Base-by-base conservation (phyloP, 2,888 invertebrate species). In the Stomorhina lunata region DNA sequence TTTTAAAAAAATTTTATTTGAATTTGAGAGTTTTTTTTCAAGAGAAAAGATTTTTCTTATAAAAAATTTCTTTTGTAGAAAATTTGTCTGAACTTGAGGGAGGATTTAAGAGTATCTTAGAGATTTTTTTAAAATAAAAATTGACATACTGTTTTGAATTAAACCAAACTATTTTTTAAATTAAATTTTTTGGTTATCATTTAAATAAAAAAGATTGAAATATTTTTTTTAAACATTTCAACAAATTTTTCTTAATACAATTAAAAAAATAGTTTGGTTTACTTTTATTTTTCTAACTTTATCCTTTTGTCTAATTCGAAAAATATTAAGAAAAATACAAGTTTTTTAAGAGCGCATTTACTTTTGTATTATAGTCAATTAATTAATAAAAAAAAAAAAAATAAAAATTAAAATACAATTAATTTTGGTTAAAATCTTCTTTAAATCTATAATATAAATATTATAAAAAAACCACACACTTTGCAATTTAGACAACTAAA, bases 361-460 rank as follows among this genome's bases (percentile, higher is more conserved):
- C 72, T 83, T 83, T 83, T 83, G 80, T 80, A 83, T 77, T 77
- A 83, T 80, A 77, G 76, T 69, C 76, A 83, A 80, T 76, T 79
- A 75, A 68, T 72, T 61, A 77, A 55, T 55, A 50, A 61, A 59
- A 57, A 45, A 66, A 25, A 17, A 55, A 43, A 57, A n/a, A 76
- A 22, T 25, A 27, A 12, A 59, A 17, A 17, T 1, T 12, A 43
- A 68, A n/a, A 53, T 53, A 61, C 27, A 63, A 75, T 45, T 66
- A 43, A 20, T 68, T 77, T 68, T 48, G 40, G 55, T 65, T 75
- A 15, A 63, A 76, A 63, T 27, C 53, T 69, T 63, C 29, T 55
- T 75, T 55, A 66, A 73, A 40, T 75, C 29, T 53, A 12, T 50
- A 50, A 45, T 71, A 69, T 43, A 77, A 69, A 43, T 61, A 77